Conservation (phyloP, 2,888 invertebrate species). For the Macrophya alboannulata region DNA sequence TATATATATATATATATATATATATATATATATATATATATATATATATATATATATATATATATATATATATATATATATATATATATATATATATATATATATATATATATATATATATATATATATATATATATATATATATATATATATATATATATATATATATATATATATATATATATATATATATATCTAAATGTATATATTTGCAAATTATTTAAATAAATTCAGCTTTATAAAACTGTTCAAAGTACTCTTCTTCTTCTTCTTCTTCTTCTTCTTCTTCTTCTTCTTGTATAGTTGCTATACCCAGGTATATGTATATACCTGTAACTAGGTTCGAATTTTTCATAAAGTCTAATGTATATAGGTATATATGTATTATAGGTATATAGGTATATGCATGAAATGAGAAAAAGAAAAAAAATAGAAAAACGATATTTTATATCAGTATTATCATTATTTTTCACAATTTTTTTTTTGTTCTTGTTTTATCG, state of each 20-base stretch:
- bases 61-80: too few species aligned
- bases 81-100: neutral
- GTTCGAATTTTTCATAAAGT: too few species aligned
- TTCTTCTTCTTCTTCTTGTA: neutral
- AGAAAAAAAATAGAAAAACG: neutral
- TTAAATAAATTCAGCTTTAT: constrained; percentile 1
- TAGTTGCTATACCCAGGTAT: too few species aligned
- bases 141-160: neutral
- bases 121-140: too few species aligned
- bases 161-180: neutral
- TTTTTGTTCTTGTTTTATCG: too few species aligned
- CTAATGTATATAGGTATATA: too few species aligned
- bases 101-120: neutral
- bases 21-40: neutral
- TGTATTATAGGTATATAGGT: too few species aligned
- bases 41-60: neutral
- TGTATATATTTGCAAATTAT: neutral
- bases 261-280: neutral
- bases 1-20: too few species aligned
- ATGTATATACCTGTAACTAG: too few species aligned
- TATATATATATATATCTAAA: neutral
- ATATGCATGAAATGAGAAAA: too few species aligned
- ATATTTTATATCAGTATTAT: too few species aligned
- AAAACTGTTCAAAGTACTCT: neutral
- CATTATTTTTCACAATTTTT: too few species aligned